A percentile compares a stretch with the other conserved stretches of the same genome.
Evolutionary conservation across 53 echinoderm and acorn worm genomes (phyloP).

Genomic region (Apostichopus leukothele): DNA sequence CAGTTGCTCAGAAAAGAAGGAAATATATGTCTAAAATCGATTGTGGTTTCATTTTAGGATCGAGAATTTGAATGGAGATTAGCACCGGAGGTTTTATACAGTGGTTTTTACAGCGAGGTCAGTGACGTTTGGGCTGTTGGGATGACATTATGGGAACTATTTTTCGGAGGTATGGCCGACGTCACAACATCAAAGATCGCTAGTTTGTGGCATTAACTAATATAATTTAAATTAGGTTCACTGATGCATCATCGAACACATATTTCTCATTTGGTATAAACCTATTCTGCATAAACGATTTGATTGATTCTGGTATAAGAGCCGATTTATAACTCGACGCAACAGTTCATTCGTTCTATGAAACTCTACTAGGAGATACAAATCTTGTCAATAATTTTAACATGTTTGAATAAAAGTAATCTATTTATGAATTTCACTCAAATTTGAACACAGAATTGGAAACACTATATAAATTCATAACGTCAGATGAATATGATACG

Average conservation of each 20-base stretch:
- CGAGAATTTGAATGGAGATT: background rate
- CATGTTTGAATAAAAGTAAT: background rate
- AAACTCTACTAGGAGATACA: too few species aligned
- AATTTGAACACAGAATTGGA: background rate
- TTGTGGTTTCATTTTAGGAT: background rate
- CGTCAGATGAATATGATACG: background rate
- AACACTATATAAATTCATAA: background rate
- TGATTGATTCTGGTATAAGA: too few species aligned
- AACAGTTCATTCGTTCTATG: too few species aligned
- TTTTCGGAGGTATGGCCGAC: background rate
- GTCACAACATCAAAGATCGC: too few species aligned
- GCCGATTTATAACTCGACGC: too few species aligned
- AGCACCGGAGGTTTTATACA: background rate
- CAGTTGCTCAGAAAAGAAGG: too few species aligned
- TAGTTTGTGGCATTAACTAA: too few species aligned
- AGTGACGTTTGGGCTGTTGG: constrained; percentile 2
- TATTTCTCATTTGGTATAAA: too few species aligned
- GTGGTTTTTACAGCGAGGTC: background rate
- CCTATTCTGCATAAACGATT: too few species aligned
- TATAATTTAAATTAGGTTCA: too few species aligned
- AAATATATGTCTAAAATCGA: too few species aligned
- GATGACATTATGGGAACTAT: constrained; percentile 6
- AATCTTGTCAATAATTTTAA: background rate
- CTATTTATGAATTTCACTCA: background rate
- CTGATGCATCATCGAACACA: too few species aligned